Evolutionary conservation across 2,888 invertebrate species (phyloP).

Genomic region (Tenthredo notha): DNA sequence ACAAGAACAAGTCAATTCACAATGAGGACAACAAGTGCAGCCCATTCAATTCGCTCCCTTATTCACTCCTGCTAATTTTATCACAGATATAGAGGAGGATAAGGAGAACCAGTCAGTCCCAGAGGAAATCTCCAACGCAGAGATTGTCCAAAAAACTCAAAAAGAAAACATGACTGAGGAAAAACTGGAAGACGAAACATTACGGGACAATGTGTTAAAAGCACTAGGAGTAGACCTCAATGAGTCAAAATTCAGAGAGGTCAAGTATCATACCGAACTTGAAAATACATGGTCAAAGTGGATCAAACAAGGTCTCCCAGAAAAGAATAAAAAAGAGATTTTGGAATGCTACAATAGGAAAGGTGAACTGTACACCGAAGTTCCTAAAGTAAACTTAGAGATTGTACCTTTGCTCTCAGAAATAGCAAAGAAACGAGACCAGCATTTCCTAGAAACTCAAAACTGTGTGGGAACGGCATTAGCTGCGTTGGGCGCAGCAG

Average conservation of each 20-base stretch:
- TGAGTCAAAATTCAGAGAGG: not conserved
- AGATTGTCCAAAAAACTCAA: too few relatives aligned
- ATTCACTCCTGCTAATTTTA: too few relatives aligned
- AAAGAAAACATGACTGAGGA: too few relatives aligned
- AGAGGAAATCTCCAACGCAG: too few relatives aligned
- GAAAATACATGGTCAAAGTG: constrained; percentile 42
- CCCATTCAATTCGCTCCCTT: too few relatives aligned
- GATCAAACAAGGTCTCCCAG: constrained; percentile 48
- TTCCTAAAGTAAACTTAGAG: constrained; percentile 50
- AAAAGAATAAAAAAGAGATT: constrained; percentile 46
- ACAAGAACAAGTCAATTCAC: too few relatives aligned
- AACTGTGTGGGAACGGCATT: constrained; percentile 48
- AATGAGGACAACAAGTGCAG: too few relatives aligned
- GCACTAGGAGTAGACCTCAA: too few relatives aligned
- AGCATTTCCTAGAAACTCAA: constrained; percentile 51
- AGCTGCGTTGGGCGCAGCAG: constrained; percentile 35
- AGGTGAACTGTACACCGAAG: constrained; percentile 30
- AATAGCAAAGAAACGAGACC: constrained; percentile 53
- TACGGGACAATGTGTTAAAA: too few relatives aligned
- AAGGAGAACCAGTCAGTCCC: too few relatives aligned
- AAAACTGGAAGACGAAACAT: too few relatives aligned
- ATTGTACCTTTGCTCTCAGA: constrained; percentile 33
- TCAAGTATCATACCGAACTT: constrained; percentile 40
- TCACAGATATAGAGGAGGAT: too few relatives aligned
- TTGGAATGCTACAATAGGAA: constrained; percentile 40